These are phyloP conservation scores for Venustoraphidia nigricollis DNA, from an alignment of 2,888 invertebrate species.

Conservation along the genomic window DNA sequence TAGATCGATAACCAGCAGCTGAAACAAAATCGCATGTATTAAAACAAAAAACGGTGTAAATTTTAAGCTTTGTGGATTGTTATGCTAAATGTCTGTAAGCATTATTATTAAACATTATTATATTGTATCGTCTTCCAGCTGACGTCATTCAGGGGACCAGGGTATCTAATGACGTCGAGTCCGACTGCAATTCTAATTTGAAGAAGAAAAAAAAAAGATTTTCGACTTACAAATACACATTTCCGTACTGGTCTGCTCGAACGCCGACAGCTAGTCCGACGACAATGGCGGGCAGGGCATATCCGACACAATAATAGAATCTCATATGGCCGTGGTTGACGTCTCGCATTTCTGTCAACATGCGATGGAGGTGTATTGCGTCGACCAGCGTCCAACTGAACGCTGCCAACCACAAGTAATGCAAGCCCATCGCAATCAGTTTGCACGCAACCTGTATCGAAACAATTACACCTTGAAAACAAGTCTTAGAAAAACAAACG, in stretches of 20 bases:
- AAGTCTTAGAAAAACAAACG: slow-evolving; percentile 7
- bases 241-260: slow-evolving; percentile 88
- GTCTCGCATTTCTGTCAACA: slow-evolving; percentile 89
- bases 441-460: slow-evolving; percentile 63
- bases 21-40: slow-evolving; percentile 16
- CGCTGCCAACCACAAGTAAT: slow-evolving; percentile 83
- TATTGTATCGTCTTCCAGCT: too few species aligned
- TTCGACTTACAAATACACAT: slow-evolving; percentile 72
- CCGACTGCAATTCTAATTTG: too few species aligned
- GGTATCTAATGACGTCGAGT: too few species aligned
- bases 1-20: slow-evolving; percentile 94
- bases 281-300: slow-evolving; percentile 80
- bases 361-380: slow-evolving; percentile 81
- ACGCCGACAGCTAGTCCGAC: slow-evolving; percentile 86
- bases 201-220: too few species aligned
- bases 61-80: too few species aligned
- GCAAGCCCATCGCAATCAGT: slow-evolving; percentile 75
- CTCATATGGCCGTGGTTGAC: slow-evolving; percentile 90
- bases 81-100: too few species aligned
- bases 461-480: slow-evolving; percentile 3
- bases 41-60: too few species aligned
- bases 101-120: too few species aligned
- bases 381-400: slow-evolving; percentile 89
- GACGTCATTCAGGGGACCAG: too few species aligned
- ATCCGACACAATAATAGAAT: slow-evolving; percentile 84